These are phyloP conservation scores for Ciconia stormi DNA, from an alignment of 2,113 vertebrate species.

Conservation along the genomic window DNA sequence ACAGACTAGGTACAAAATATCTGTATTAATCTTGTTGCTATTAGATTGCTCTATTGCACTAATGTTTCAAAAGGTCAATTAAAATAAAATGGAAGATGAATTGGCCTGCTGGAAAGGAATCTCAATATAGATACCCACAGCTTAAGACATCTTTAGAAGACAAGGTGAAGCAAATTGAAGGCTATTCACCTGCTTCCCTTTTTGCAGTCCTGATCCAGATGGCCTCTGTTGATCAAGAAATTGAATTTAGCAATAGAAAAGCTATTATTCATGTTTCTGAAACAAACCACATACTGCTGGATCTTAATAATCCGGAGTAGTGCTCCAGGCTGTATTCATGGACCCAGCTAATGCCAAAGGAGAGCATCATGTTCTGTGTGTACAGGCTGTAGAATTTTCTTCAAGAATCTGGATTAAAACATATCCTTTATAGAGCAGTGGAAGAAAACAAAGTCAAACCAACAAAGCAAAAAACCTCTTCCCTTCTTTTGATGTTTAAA, in stretches of 20 bases:
- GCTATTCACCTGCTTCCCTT: constrained; percentile 22
- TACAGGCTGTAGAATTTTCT: background rate
- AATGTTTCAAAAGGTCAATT: constrained; percentile 54
- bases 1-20: background rate
- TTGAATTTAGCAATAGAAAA: background rate
- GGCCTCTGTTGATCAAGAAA: constrained; percentile 22
- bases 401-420: background rate
- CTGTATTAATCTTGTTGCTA: constrained; percentile 23
- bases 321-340: background rate
- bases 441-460: background rate
- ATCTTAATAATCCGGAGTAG: background rate
- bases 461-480: background rate
- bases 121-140: constrained; percentile 28
- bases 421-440: background rate
- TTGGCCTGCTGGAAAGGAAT: constrained; percentile 20
- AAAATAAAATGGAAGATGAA: constrained; percentile 43
- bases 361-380: background rate
- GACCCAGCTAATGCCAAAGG: background rate
- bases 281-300: background rate
- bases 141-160: constrained; percentile 23
- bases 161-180: constrained; percentile 40
- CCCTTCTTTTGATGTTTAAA: background rate
- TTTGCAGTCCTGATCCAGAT: constrained; percentile 30
- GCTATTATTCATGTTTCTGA: background rate
- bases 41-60: constrained; percentile 20